Evolutionary conservation across 2,797 vertebrate species (phyloP).

Genomic region (Uromys caudimaculatus): DNA sequence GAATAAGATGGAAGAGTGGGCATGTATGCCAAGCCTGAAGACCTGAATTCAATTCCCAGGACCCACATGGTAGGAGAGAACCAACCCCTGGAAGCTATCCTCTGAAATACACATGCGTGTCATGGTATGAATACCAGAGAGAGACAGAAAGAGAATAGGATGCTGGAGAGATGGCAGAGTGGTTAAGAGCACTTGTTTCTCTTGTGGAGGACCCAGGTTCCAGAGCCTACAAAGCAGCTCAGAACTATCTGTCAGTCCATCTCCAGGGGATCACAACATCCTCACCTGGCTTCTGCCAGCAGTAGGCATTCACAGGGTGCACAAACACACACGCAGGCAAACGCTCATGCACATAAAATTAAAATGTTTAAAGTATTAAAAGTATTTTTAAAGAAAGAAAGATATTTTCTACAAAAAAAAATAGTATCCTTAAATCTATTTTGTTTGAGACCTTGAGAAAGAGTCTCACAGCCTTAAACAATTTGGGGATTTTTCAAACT

Average conservation of each 20-base stretch:
- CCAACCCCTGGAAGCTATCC: not conserved
- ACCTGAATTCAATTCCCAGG: not conserved
- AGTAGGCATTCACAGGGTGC: not conserved
- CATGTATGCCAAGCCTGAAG: not conserved
- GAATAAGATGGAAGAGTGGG: not conserved
- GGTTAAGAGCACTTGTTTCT: not conserved
- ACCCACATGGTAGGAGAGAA: not conserved
- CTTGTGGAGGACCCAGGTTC: not conserved
- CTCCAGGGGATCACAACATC: not conserved
- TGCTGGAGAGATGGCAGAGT: not conserved
- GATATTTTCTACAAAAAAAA: not conserved
- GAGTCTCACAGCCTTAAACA: not conserved
- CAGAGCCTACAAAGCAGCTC: not conserved
- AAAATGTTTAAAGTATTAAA: not conserved
- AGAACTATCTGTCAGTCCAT: not conserved
- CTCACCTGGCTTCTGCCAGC: not conserved
- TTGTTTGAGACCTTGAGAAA: conserved; percentile 10
- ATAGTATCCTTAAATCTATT: not conserved
- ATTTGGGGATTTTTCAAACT: not conserved
- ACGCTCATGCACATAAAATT: not conserved
- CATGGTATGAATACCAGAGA: not conserved
- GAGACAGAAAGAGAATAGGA: not conserved
- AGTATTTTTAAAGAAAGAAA: not conserved
- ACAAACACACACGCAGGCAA: not conserved
- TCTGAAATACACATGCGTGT: not conserved